These are phyloP conservation scores for Limosa lapponica DNA, from an alignment of 2,797 vertebrate species.

Conservation along the genomic window DNA sequence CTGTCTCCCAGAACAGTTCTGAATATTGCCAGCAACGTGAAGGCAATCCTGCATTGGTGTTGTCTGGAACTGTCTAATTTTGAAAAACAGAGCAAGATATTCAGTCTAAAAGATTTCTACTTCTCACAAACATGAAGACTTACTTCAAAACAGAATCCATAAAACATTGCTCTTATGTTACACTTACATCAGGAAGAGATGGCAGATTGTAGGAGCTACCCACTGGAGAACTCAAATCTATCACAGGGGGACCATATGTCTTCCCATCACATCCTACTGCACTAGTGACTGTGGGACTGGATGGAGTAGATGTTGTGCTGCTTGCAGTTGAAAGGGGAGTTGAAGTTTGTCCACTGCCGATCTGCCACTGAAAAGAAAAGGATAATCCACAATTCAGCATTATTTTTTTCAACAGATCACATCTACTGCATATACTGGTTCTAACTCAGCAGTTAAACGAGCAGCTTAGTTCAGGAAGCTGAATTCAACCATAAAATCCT, in stretches of 20 bases:
- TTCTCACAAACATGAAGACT: neutral
- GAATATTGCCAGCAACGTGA: neutral
- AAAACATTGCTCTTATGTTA: neutral
- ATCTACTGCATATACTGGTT: neutral
- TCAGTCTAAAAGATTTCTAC: neutral
- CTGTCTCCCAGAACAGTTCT: neutral
- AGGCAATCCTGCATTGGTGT: neutral
- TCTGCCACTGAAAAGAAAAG: constrained; percentile 75
- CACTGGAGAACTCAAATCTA: constrained; percentile 80
- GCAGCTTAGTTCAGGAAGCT: neutral
- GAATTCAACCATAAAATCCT: neutral
- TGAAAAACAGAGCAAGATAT: neutral
- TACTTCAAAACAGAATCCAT: neutral
- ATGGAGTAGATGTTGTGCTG: constrained; percentile 76
- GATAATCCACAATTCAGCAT: neutral
- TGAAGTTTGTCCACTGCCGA: constrained; percentile 72
- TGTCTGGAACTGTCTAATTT: neutral
- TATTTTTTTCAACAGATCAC: neutral
- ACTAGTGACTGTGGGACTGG: constrained; percentile 81
- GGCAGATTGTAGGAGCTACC: constrained; percentile 81
- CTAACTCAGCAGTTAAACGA: neutral
- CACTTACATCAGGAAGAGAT: constrained; percentile 83
- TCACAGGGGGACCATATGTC: constrained; percentile 68
- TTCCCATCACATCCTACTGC: constrained; percentile 78
- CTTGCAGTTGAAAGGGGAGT: constrained; percentile 61